Base-by-base conservation (phyloP, 2,113 vertebrate genomes). In the Cichladusa arquata region DNA sequence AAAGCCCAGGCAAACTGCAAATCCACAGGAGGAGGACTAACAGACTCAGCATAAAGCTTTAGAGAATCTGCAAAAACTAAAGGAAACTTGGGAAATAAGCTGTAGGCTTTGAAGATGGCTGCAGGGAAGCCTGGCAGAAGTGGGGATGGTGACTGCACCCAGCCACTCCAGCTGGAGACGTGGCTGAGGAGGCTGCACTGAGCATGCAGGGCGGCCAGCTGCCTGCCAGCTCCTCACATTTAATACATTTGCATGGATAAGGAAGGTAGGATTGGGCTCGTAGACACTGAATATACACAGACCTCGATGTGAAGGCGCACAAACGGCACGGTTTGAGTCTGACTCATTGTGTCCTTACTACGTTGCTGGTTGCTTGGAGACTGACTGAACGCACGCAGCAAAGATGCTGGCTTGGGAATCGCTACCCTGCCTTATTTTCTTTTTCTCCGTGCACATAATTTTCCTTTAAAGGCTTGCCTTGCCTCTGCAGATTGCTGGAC, bases 401-500 rank as follows among this genome's bases (percentile, higher is more conserved):
- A 44, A 84, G 87, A 96, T 67, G 78, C 70, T 11, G 71, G 60
- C 84, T 47, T n/a, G 23, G 23, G 74, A 82, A 33, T 38, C 79
- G 47, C 86, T 33, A 77, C 38, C 44, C 15, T 53, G 82, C 57
- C 76, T 96, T 95, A 95, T 95, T 97, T 97, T 93, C 80, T 70
- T 83, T 78, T 93, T 94, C 84, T 86, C 72, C 51, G 48, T 19
- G 42, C 69, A 81, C 31, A 47, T 81, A 36, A 56, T n/a, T 88
- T 97, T 92, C 61, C 81, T 91, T 95, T 96, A 97, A 96, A 97
- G 94, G 53, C 17, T 88, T 54, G 74, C 47, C 62, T 72, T 86
- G 85, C 96, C 44, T 42, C n/a, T 91, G 86, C 95, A 93, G 94
- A 90, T 76, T 56, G 76, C 89, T 48, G 38, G 42, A 12, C 80